Percentiles rank a stretch among this genome's conserved stretches.
phyloP scores from a whole-genome alignment of 2,113 vertebrate genomes.

The Crotalus horridus region DNA sequence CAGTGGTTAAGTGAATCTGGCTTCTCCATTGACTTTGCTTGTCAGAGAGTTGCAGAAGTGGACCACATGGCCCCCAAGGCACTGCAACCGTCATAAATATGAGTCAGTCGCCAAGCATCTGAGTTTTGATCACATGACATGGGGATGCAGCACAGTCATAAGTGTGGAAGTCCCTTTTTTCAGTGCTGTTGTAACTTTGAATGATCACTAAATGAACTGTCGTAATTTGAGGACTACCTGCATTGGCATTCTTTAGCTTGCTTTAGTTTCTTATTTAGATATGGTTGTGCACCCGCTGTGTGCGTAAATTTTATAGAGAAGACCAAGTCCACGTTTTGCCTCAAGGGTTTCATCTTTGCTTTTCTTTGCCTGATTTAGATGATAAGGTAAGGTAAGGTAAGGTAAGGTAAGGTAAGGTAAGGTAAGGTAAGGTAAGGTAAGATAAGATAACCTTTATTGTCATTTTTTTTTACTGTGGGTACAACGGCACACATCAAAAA shows the following conservation, averaged over 20 bases:
- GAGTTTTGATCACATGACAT: not conserved
- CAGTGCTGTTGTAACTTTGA: not conserved
- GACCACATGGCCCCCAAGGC: too few species aligned
- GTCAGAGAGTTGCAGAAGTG: not conserved
- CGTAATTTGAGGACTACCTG: not conserved
- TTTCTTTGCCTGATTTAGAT: not conserved
- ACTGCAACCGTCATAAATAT: not conserved
- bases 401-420: too few species aligned
- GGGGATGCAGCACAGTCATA: not conserved
- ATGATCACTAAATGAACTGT: not conserved
- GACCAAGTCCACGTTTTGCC: not conserved
- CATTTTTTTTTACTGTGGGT: too few species aligned
- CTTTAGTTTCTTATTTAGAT: not conserved
- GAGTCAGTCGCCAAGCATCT: not conserved
- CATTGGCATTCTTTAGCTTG: not conserved
- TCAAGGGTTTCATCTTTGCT: not conserved
- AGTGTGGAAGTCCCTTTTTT: not conserved
- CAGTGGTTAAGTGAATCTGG: not conserved
- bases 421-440: too few species aligned
- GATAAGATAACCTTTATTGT: too few species aligned
- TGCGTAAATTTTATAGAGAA: not conserved
- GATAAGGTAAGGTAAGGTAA: too few species aligned
- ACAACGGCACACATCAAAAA: too few species aligned
- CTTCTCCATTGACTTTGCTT: not conserved
- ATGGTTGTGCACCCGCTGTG: not conserved